Base-by-base conservation (phyloP, 2,797 vertebrate species). In the Mus spretus region DNA sequence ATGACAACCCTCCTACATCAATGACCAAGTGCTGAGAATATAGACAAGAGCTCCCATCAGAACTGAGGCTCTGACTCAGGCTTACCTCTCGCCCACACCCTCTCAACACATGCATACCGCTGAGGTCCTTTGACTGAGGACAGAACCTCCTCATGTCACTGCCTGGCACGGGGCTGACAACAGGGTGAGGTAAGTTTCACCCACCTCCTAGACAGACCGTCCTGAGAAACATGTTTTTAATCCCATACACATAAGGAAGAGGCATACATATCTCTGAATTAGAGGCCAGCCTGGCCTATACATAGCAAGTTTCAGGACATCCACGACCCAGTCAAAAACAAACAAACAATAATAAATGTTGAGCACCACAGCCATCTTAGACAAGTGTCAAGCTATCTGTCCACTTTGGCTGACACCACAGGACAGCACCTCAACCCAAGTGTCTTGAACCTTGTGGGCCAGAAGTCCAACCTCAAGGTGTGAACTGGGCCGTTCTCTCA, bases 341-440 rank as follows among this genome's bases (percentile, higher is more conserved):
- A 85, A 31, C 81, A 61, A 80, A 59, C 55, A 59, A 47, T 6
- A 34, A 34, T 53, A 26, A 86, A 24, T 67, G 63, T 15, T 85
- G 19, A 53, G 3, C 31, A n/a, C 24, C 6, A 53, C 34, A 86
- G 7, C 31, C 28, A 65, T 50, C 59, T 65, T 34, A 84, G 61
- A 84, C 1, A 19, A 72, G 65, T 50, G 44, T 6, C 83, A 19
- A 12, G 2, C 34, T 15, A 34, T 9, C 2, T 7, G 31, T 63
- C 8, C 4, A 2, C 15, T 3, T 12, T 0, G 0, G 20, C 19
- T 44, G 13, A 50, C 70, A 12, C 8, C 20, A 22, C 0, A 20
- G 13, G 20, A 12, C 10, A 1, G 14, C 2, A 1, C 26, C 40
- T 11, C 31, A 4, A 70, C 22, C 57, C 83, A 28, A 11, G 28